A percentile compares a stretch with the other conserved stretches of the same genome.
Conservation (phyloP, 64 coral and sea anemone species). For the Dendronephthya gigantea region DNA sequence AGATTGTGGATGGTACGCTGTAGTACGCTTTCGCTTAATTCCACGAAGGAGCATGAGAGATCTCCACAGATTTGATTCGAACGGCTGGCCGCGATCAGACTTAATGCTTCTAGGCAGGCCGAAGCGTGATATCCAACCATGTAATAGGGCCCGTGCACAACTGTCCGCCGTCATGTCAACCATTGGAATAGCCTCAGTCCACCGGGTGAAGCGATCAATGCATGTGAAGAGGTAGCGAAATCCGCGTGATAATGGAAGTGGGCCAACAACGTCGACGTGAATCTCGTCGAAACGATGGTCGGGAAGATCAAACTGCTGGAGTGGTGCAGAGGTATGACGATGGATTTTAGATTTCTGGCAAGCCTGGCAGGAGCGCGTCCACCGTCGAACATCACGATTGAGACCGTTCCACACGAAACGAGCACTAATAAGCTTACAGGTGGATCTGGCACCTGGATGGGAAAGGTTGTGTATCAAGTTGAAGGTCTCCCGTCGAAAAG, state of each 20-base stretch:
- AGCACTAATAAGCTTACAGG: background rate
- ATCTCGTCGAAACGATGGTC: constrained; percentile 18
- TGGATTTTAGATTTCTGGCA: constrained; percentile 25
- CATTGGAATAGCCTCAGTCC: constrained; percentile 41
- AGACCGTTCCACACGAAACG: constrained; percentile 11
- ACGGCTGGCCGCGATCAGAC: constrained; percentile 28
- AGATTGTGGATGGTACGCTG: constrained; percentile 34
- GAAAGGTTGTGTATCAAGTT: background rate
- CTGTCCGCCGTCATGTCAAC: constrained; percentile 10
- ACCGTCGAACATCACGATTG: background rate
- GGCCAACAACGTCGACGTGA: constrained; percentile 42
- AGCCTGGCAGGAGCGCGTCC: background rate
- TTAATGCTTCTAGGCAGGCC: constrained; percentile 18
- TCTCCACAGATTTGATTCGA: constrained; percentile 18
- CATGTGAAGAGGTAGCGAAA: constrained; percentile 34
- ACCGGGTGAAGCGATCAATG: constrained; percentile 33
- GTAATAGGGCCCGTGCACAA: background rate
- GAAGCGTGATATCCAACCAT: constrained; percentile 17
- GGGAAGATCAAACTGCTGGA: background rate
- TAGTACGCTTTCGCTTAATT: constrained; percentile 26
- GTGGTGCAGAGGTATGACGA: background rate
- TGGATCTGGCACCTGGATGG: background rate
- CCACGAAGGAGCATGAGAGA: constrained; percentile 14
- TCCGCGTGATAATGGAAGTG: constrained; percentile 16
- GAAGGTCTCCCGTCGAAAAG: background rate